Base-by-base conservation (phyloP, 1,140 invertebrate genomes). In the Marisa cornuarietis region DNA sequence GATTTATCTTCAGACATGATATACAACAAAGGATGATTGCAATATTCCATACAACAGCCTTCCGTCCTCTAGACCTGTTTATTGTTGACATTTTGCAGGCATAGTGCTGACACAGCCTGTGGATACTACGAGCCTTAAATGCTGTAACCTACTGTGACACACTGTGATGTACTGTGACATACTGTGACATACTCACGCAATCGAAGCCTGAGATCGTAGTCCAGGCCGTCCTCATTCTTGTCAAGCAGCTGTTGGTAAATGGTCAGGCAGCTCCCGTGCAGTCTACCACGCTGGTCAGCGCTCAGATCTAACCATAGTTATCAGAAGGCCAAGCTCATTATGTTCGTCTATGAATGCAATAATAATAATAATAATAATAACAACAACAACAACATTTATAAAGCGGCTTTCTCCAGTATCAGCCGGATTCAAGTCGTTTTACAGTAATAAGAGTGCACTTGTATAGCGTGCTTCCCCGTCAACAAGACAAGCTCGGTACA, bases 171-270 rank as follows among this genome's bases (percentile, higher is more conserved):
- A 68, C 65, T 68, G 11, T 22, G 22, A n/a, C 65, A 71, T 54
- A 20, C 22, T 66, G 58, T 20, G 51, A 42, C 52, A 71, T 52
- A 84, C 84, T 83, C 75, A 85, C 84, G 83, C 54, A 85, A 61
- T 58, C 83, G 79, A 22, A 82, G 79, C 11, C 62, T 58, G 65
- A 72, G 76, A 42, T 83, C 82, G 22, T 74, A 74, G 31, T 71
- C 54, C 22, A 71, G 61, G 0, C 58, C 71, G 0, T 63, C 76
- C 51, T 79, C 76, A 31, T 73, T 14, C 31, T 68, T 73, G 62
- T 82, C 78, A 0, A 84, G 75, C 49, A 85, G 66, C 49, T 84
- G 78, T 54, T 84, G 62, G 76, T 84, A 82, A 14, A 82, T 85
- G 75, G 78, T 83, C 11, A 81, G 75, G 76, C 84, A 85, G 51